Conservation (phyloP, 2,113 vertebrate species). For the Caloenas nicobarica region DNA sequence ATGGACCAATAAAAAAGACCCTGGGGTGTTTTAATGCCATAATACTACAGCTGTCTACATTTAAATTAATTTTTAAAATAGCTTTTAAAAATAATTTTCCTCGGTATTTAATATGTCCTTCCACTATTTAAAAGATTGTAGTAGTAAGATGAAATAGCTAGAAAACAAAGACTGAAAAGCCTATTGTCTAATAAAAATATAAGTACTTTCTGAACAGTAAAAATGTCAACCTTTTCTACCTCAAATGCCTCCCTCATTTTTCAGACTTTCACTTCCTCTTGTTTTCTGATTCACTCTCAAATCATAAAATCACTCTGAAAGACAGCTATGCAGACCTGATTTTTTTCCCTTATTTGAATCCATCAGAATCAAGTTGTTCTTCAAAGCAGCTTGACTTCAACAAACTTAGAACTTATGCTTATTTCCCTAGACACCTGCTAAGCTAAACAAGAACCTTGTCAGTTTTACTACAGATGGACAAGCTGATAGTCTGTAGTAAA, state of each 20-base stretch:
- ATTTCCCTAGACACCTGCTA: background rate
- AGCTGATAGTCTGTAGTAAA: background rate
- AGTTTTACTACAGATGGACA: background rate
- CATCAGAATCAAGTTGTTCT: background rate
- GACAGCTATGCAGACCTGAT: background rate
- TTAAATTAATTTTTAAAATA: constrained; percentile 82
- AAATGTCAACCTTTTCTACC: background rate
- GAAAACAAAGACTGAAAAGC: constrained; percentile 36
- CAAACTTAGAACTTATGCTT: background rate
- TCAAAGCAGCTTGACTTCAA: background rate
- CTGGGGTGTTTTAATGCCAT: constrained; percentile 73
- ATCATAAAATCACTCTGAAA: background rate
- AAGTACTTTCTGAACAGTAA: background rate
- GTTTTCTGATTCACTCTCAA: background rate
- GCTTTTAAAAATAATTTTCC: constrained; percentile 78
- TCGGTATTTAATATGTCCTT: constrained; percentile 69
- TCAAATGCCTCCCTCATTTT: background rate
- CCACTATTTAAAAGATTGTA: constrained; percentile 38
- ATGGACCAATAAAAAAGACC: constrained; percentile 82
- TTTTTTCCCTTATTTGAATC: background rate
- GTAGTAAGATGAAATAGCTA: constrained; percentile 17
- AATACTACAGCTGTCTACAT: constrained; percentile 72
- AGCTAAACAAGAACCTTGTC: background rate
- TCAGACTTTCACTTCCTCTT: background rate
- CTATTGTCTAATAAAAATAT: constrained; percentile 9